Evolutionary conservation across 2,888 invertebrate genomes (phyloP).

Genomic region (Pteria penguin): DNA sequence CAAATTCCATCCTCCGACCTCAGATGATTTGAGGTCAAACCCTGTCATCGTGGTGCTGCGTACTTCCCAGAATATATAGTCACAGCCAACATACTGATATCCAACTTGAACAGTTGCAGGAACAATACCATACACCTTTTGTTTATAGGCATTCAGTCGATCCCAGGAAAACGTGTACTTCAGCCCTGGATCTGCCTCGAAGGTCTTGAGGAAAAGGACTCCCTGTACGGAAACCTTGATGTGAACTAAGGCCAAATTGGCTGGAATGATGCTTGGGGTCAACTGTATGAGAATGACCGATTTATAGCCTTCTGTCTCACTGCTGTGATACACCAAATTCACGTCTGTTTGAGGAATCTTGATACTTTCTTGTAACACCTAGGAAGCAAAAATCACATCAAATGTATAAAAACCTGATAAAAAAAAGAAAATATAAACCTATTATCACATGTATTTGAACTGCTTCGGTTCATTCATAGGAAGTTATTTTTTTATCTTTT

Average conservation of each 20-base stretch:
- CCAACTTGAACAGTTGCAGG: slow-evolving; percentile 93
- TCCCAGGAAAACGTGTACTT: slow-evolving; percentile 99
- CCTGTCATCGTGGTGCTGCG: slow-evolving; percentile 96
- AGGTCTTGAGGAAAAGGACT: slow-evolving; percentile 92
- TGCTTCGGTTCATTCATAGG: too few species aligned
- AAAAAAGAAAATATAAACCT: too few species aligned
- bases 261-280: slow-evolving; percentile 75
- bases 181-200: slow-evolving; percentile 97
- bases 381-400: too few species aligned
- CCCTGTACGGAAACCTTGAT: slow-evolving; percentile 95
- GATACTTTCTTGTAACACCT: slow-evolving; percentile 98
- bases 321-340: slow-evolving; percentile 96
- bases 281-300: slow-evolving; percentile 89
- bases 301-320: slow-evolving; percentile 95
- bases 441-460: too few species aligned
- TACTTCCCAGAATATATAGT: slow-evolving; percentile 94
- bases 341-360: slow-evolving; percentile 95
- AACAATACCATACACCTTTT: slow-evolving; percentile 98
- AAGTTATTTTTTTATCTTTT: too few species aligned
- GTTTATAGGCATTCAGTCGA: slow-evolving; percentile 97
- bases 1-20: slow-evolving; percentile 98
- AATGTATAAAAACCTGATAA: neutral
- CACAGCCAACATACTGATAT: slow-evolving; percentile 94
- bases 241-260: slow-evolving; percentile 84
- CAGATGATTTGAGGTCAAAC: slow-evolving; percentile 97